phyloP scores from a whole-genome alignment of 2,888 invertebrate genomes.

The Eupithecia tripunctaria region DNA sequence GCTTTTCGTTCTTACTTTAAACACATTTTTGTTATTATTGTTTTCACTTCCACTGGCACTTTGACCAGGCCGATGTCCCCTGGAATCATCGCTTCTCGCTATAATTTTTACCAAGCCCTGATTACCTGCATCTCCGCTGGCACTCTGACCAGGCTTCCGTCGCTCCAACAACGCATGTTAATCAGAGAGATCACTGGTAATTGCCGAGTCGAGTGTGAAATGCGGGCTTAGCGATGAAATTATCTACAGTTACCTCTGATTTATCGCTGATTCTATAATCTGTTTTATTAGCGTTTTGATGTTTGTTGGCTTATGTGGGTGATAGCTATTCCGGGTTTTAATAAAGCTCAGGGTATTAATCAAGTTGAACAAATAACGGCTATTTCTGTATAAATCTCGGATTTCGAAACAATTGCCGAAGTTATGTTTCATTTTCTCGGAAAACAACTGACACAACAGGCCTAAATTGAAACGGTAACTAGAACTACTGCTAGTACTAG shows the following conservation, averaged over 20 bases:
- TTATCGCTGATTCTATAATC: constrained; percentile 51
- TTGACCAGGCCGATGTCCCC: background rate
- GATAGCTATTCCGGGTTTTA: constrained; percentile 5
- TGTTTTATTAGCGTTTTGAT: constrained; percentile 32
- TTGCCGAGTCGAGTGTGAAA: constrained; percentile 80
- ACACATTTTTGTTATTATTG: background rate
- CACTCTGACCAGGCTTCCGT: constrained; percentile 2
- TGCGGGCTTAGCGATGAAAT: constrained; percentile 81
- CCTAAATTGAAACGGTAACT: no score
- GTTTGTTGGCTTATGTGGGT: constrained; percentile 10
- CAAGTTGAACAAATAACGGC: background rate
- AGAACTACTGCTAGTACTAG: no score
- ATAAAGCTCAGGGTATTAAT: background rate
- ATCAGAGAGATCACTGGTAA: constrained; percentile 79
- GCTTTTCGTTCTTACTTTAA: background rate
- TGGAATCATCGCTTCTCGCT: background rate
- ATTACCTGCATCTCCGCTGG: background rate
- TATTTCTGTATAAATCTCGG: background rate
- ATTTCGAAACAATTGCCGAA: background rate
- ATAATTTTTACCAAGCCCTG: background rate
- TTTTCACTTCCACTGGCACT: background rate
- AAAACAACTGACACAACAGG: background rate
- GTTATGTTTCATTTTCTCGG: background rate
- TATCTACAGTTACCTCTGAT: constrained; percentile 77
- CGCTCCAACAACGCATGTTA: constrained; percentile 70